Conservation (phyloP, 1,140 invertebrate species). For the Lordiphosa stackelbergi region DNA sequence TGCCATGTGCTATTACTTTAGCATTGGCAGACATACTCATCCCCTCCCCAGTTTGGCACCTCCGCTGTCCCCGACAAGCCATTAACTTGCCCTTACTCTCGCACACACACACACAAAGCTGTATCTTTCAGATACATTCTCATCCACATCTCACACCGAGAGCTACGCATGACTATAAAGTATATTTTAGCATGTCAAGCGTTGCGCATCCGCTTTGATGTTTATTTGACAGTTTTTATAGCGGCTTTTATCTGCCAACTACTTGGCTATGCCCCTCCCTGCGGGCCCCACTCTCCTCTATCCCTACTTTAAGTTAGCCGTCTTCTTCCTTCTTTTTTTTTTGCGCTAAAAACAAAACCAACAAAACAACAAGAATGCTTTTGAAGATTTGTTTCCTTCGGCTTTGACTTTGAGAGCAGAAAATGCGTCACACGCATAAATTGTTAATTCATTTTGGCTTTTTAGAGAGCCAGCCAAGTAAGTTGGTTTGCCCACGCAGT, state of each 20-base stretch:
- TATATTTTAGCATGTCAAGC: constrained; percentile 76
- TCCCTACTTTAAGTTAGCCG: constrained; percentile 31
- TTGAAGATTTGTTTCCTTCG: constrained; percentile 67
- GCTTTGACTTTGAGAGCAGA: constrained; percentile 68
- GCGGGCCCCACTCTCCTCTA: not conserved
- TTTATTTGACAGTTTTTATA: constrained; percentile 76
- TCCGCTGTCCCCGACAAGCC: constrained; percentile 24
- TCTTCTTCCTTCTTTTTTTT: constrained; percentile 26
- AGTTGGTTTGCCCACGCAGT: constrained; percentile 51
- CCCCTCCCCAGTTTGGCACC: constrained; percentile 11
- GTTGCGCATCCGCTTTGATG: constrained; percentile 76
- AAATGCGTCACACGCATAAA: constrained; percentile 69
- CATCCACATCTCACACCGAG: constrained; percentile 30
- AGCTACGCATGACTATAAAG: constrained; percentile 72
- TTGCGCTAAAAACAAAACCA: constrained; percentile 16
- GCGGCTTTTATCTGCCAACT: constrained; percentile 75
- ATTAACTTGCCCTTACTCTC: constrained; percentile 33
- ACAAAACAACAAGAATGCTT: constrained; percentile 48
- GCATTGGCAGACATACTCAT: constrained; percentile 54
- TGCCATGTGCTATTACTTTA: constrained; percentile 72
- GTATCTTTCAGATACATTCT: constrained; percentile 33
- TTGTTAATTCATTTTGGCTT: constrained; percentile 65
- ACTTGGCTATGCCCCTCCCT: constrained; percentile 42
- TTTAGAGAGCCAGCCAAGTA: constrained; percentile 37
- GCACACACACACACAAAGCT: constrained; percentile 13